Evolutionary conservation across 2,797 vertebrate species (phyloP).

Genomic region (Sphaeramia orbicularis): DNA sequence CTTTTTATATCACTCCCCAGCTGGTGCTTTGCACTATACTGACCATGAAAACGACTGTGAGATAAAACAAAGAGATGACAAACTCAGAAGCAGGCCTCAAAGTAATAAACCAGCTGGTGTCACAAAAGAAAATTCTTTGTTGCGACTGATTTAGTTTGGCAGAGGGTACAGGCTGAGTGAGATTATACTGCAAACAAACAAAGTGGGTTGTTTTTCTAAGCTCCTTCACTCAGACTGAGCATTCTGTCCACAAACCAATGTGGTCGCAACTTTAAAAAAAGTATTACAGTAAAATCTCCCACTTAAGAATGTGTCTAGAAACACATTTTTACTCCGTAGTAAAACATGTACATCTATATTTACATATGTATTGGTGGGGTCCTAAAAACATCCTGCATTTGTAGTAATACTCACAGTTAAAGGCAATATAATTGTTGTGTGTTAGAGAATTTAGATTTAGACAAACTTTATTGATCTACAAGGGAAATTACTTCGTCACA

Average conservation of each 20-base stretch:
- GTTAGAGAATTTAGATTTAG: too few relatives aligned
- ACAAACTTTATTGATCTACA: too few relatives aligned
- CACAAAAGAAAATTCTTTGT: constrained; percentile 8
- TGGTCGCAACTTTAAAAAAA: background rate
- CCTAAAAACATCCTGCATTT: too few relatives aligned
- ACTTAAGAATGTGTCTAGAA: background rate
- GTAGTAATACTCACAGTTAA: too few relatives aligned
- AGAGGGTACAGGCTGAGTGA: constrained; percentile 33
- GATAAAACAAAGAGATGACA: constrained; percentile 22
- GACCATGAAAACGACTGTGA: constrained; percentile 11
- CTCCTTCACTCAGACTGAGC: constrained; percentile 27
- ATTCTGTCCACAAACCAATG: constrained; percentile 19
- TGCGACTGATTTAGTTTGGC: constrained; percentile 21
- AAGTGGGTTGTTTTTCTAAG: constrained; percentile 41
- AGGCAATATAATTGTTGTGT: too few relatives aligned
- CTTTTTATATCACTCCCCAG: constrained; percentile 16
- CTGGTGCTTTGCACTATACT: constrained; percentile 9
- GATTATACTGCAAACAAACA: constrained; percentile 52
- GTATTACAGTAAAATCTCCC: background rate
- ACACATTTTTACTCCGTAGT: background rate
- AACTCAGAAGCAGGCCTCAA: constrained; percentile 11
- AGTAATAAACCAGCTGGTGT: constrained; percentile 40
- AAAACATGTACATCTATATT: too few relatives aligned
- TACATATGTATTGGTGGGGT: too few relatives aligned
- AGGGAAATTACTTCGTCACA: too few relatives aligned